These are phyloP conservation scores for Triops cancriformis DNA, from an alignment of 1,140 invertebrate species.

Conservation along the genomic window DNA sequence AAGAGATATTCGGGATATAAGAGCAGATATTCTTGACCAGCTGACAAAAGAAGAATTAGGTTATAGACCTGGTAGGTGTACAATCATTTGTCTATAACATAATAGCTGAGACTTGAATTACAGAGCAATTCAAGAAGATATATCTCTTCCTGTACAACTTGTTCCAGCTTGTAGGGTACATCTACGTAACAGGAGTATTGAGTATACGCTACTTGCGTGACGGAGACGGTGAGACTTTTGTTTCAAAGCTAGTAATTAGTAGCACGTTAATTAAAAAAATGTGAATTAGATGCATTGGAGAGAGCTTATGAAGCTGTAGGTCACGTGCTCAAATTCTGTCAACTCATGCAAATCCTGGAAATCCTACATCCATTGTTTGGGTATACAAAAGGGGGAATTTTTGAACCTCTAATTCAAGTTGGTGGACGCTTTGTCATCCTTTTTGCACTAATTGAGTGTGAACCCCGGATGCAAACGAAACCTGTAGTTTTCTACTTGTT, in stretches of 20 bases:
- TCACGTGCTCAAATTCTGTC: conserved; percentile 67
- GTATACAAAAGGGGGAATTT: conserved; percentile 63
- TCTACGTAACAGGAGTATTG: conserved; percentile 67
- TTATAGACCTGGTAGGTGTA: conserved; percentile 57
- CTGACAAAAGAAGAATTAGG: conserved; percentile 70
- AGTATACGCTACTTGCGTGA: conserved; percentile 61
- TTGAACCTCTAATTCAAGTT: conserved; percentile 51
- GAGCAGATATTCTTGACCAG: conserved; percentile 63
- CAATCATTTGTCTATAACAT: conserved; percentile 20
- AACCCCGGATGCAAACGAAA: conserved; percentile 74
- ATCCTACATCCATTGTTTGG: conserved; percentile 81
- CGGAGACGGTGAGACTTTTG: conserved; percentile 50
- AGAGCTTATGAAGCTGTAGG: conserved; percentile 68
- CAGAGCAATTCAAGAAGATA: conserved; percentile 70
- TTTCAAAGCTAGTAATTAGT: background rate
- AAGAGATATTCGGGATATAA: conserved; percentile 52
- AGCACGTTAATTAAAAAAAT: conserved; percentile 17
- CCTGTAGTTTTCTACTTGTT: conserved; percentile 81
- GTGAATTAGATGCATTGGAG: conserved; percentile 53
- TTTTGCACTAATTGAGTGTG: conserved; percentile 72
- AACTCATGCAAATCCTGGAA: conserved; percentile 74
- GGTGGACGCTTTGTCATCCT: conserved; percentile 67
- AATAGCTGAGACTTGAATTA: conserved; percentile 35
- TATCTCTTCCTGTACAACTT: conserved; percentile 86
- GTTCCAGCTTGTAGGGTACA: conserved; percentile 79